Percentiles rank a stretch among this genome's conserved stretches.
These are phyloP conservation scores for Hoplodrina ambigua DNA, from an alignment of 2,888 invertebrate genomes.

Conservation along the genomic window DNA sequence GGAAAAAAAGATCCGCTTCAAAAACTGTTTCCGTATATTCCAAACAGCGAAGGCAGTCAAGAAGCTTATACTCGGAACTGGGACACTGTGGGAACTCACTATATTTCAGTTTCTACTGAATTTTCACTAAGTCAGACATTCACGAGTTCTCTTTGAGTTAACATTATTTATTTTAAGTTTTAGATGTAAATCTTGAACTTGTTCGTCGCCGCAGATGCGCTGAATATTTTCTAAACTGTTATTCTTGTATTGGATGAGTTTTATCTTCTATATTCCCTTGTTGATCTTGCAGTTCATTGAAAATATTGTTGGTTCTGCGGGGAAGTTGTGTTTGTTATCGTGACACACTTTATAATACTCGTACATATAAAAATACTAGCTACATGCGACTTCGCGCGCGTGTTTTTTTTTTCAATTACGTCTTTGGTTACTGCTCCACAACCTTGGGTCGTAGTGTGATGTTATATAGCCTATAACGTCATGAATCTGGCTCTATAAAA, in stretches of 20 bases:
- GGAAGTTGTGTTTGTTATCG: not conserved
- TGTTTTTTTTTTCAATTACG: too few species aligned
- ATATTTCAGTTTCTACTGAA: constrained; percentile 66
- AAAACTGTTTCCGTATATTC: constrained; percentile 28
- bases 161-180: constrained; percentile 67
- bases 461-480: too few species aligned
- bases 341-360: too few species aligned
- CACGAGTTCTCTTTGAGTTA: constrained; percentile 68
- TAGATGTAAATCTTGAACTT: constrained; percentile 56
- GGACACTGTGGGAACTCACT: constrained; percentile 67
- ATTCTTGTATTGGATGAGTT: constrained; percentile 41
- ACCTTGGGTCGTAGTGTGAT: too few species aligned
- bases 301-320: constrained; percentile 9
- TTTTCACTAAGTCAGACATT: constrained; percentile 68
- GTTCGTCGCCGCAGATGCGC: constrained; percentile 40
- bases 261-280: constrained; percentile 24
- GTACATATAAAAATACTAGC: too few species aligned
- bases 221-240: constrained; percentile 46
- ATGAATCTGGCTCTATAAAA: too few species aligned
- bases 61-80: constrained; percentile 73
- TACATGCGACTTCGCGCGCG: too few species aligned
- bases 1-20: not conserved
- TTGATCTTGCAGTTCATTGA: constrained; percentile 30
- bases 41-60: constrained; percentile 62
- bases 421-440: too few species aligned